Evolutionary conservation across 2,888 invertebrate species (phyloP), one percentile per base, ranked within the genome.

Genomic region (Aporophyla lueneburgensis): DNA sequence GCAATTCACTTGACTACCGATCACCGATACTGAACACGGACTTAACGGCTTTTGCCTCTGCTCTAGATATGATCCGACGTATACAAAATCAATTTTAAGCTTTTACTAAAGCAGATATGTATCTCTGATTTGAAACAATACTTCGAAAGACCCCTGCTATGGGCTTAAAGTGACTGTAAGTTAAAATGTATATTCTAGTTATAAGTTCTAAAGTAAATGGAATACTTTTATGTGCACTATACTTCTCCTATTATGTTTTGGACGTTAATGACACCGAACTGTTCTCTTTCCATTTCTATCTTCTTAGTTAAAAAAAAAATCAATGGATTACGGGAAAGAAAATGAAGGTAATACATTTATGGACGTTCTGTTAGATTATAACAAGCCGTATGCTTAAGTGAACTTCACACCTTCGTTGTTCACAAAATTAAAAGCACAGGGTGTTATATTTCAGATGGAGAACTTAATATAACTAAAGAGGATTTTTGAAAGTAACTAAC

Each of bases 121-220:
- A 16, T 51, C 49, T 72, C 46, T 19, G 24, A 49, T 56, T 70
- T 58, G 33, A 12, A 72, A 70, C 27, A 70, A 72, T 65, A 65
- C 62, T 49, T 65, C 54, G 19, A 24, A 76, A 63, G 58, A 51
- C n/a, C 69, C 66, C n/a, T 53, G 14, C 46, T 69, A 59, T 43
- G 74, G 85, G 74, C 12, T 40, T 58, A 62, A 51, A 67, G 21
- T 69, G n/a, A 71, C 33, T 33, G 4, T 59, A 70, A 62, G 2
- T 56, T 58, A 67, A 46, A 51, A 74, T 86, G 46, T 80, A 75
- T 74, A 77, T 81, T 72, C 58, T 65, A 76, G 49, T 40, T 71
- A 67, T 68, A 71, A 71, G 12, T 72, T 77, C 51, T 72, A 40
- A 80, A 65, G 61, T 54, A 70, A 59, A 73, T 61, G 6, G 51